Percentiles rank a stretch among this genome's conserved stretches.
phyloP scores from a whole-genome alignment of 1,140 invertebrate genomes.

The Oppia nitens region DNA sequence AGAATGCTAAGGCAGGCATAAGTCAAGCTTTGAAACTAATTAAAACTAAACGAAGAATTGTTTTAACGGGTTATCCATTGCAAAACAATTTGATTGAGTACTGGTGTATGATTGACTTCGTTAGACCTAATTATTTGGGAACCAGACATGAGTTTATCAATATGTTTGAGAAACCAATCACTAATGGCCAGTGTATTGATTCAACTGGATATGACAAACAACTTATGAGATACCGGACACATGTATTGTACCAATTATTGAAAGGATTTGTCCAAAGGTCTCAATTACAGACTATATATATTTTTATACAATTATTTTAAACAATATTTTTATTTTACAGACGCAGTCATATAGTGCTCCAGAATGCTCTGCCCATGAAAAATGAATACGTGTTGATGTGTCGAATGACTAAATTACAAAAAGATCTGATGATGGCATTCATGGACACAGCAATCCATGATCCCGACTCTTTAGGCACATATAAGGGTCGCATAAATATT shows the following conservation, averaged over 20 bases:
- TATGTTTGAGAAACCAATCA: slow-evolving; percentile 59
- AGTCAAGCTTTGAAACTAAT: slow-evolving; percentile 81
- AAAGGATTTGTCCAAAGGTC: slow-evolving; percentile 79
- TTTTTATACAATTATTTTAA: slow-evolving; percentile 18
- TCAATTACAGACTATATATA: neutral
- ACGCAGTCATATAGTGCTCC: slow-evolving; percentile 68
- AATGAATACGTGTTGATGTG: slow-evolving; percentile 79
- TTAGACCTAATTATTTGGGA: slow-evolving; percentile 69
- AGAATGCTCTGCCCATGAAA: slow-evolving; percentile 67
- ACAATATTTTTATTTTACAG: slow-evolving; percentile 30
- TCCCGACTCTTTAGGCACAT: neutral
- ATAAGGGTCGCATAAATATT: slow-evolving; percentile 51
- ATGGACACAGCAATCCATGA: slow-evolving; percentile 8
- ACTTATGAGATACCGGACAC: slow-evolving; percentile 71
- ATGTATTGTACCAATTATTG: slow-evolving; percentile 70
- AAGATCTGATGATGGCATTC: slow-evolving; percentile 37
- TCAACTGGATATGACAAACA: slow-evolving; percentile 74
- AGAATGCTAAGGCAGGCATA: slow-evolving; percentile 83
- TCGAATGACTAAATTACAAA: slow-evolving; percentile 68
- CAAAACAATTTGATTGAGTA: slow-evolving; percentile 92
- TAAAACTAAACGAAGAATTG: slow-evolving; percentile 58
- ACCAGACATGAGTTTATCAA: slow-evolving; percentile 84
- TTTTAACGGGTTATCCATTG: slow-evolving; percentile 86
- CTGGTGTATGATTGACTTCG: slow-evolving; percentile 92
- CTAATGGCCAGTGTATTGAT: slow-evolving; percentile 84